Conservation (phyloP, 2,797 vertebrate species). For the Kryptolebias ocellatus region DNA sequence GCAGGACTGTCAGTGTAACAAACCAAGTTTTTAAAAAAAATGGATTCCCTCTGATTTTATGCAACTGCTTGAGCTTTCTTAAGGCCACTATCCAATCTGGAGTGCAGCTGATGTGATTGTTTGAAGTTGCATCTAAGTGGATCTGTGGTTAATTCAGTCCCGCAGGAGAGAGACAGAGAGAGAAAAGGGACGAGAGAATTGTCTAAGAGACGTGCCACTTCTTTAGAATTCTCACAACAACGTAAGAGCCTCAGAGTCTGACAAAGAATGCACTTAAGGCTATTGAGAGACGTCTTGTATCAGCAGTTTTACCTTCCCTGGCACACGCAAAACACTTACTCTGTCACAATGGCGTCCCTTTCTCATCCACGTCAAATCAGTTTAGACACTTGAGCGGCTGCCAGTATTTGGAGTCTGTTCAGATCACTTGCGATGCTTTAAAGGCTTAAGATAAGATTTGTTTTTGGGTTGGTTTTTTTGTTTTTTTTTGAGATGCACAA, state of each 20-base stretch:
- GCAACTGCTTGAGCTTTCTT: conserved; percentile 6
- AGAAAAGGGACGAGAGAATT: conserved; percentile 32
- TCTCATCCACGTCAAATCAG: conserved; percentile 75
- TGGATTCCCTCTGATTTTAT: neutral
- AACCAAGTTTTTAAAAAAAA: too few species aligned
- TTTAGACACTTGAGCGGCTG: conserved; percentile 70
- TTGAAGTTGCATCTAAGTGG: conserved; percentile 27
- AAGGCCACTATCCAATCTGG: conserved; percentile 8
- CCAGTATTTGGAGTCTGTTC: conserved; percentile 66
- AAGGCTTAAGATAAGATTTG: conserved; percentile 46
- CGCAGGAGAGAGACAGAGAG: conserved; percentile 44
- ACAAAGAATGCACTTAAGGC: conserved; percentile 76
- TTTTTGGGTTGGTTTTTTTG: conserved; percentile 36
- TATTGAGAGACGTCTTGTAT: conserved; percentile 73
- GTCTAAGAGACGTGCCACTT: conserved; percentile 55
- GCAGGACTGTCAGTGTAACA: neutral
- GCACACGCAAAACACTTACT: conserved; percentile 70
- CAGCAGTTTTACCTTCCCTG: conserved; percentile 75
- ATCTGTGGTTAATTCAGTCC: conserved; percentile 36
- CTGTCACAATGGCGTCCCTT: conserved; percentile 64
- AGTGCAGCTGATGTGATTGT: conserved; percentile 36
- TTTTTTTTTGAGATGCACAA: conserved; percentile 41
- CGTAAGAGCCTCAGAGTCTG: conserved; percentile 54
- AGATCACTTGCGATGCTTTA: conserved; percentile 45
- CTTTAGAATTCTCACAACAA: conserved; percentile 53